Evolutionary conservation across 2,888 invertebrate genomes (phyloP).

Genomic region (Drosophila pseudotakahashii): DNA sequence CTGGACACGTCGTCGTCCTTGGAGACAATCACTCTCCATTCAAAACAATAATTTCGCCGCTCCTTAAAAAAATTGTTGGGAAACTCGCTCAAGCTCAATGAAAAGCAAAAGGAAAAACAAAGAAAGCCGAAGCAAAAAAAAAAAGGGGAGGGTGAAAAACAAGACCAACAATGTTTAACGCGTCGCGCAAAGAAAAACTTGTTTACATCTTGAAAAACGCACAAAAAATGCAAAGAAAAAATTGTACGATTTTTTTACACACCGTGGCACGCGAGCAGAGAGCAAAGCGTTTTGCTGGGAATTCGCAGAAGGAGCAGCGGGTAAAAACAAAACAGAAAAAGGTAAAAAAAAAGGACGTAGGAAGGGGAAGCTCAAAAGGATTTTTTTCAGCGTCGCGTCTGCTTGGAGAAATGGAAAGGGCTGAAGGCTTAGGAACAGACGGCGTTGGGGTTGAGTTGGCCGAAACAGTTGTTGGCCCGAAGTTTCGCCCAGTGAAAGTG

Average conservation of each 20-base stretch:
- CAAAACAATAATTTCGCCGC: constrained; percentile 76
- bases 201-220: constrained; percentile 79
- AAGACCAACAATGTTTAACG: constrained; percentile 50
- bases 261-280: constrained; percentile 61
- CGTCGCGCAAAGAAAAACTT: constrained; percentile 71
- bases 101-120: constrained; percentile 47
- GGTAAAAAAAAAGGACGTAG: constrained; percentile 43
- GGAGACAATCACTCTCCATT: constrained; percentile 82
- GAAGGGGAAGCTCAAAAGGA: constrained; percentile 64
- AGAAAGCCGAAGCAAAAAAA: constrained; percentile 25
- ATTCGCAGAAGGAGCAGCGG: constrained; percentile 49
- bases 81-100: constrained; percentile 61
- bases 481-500: constrained; percentile 71
- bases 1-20: constrained; percentile 74
- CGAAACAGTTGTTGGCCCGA: constrained; percentile 45
- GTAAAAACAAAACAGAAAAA: constrained; percentile 23
- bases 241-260: constrained; percentile 38
- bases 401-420: constrained; percentile 27
- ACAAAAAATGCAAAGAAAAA: constrained; percentile 47
- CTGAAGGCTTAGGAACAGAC: constrained; percentile 49
- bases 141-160: constrained; percentile 25
- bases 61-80: constrained; percentile 52
- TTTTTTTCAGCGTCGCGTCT: constrained; percentile 63
- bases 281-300: constrained; percentile 44
- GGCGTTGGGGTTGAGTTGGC: constrained; percentile 54